phyloP scores from a whole-genome alignment of 2,888 invertebrate species.

The Pollenia labialis region DNA sequence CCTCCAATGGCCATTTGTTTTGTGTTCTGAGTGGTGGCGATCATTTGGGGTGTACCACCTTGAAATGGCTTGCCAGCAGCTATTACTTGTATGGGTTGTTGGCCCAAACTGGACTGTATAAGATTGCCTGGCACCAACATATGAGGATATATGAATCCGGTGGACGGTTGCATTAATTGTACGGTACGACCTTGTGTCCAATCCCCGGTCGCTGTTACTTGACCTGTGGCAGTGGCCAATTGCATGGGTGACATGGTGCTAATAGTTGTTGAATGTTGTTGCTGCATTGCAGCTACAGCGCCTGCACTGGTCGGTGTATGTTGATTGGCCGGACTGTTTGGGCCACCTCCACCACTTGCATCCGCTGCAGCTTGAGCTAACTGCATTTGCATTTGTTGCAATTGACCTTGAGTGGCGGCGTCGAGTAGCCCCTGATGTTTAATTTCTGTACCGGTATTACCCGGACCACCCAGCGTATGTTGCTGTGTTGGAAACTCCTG shows the following conservation, averaged over 20 bases:
- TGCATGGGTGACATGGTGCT: conserved; percentile 92
- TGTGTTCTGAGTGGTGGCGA: conserved; percentile 87
- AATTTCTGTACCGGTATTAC: conserved; percentile 75
- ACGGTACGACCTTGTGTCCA: conserved; percentile 91
- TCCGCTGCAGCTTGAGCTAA: conserved; percentile 80
- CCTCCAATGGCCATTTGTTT: conserved; percentile 87
- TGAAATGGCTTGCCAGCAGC: conserved; percentile 93
- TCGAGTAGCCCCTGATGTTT: conserved; percentile 84
- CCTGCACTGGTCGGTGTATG: conserved; percentile 82
- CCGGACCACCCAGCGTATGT: conserved; percentile 74
- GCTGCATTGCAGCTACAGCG: conserved; percentile 79
- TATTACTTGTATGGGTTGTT: conserved; percentile 85
- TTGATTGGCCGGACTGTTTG: conserved; percentile 84
- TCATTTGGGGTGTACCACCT: conserved; percentile 93
- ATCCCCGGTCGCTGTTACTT: conserved; percentile 86
- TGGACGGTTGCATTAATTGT: conserved; percentile 90
- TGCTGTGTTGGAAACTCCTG: conserved; percentile 82
- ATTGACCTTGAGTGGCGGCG: conserved; percentile 84
- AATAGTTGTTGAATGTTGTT: conserved; percentile 86
- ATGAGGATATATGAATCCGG: conserved; percentile 90
- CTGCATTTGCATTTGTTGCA: conserved; percentile 84
- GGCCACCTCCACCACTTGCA: conserved; percentile 77
- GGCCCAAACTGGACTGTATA: conserved; percentile 85
- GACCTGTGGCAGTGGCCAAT: conserved; percentile 86
- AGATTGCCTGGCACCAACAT: conserved; percentile 93